These are phyloP conservation scores for Tromatobia lineatoria DNA, from an alignment of 2,888 invertebrate genomes.

Conservation along the genomic window DNA sequence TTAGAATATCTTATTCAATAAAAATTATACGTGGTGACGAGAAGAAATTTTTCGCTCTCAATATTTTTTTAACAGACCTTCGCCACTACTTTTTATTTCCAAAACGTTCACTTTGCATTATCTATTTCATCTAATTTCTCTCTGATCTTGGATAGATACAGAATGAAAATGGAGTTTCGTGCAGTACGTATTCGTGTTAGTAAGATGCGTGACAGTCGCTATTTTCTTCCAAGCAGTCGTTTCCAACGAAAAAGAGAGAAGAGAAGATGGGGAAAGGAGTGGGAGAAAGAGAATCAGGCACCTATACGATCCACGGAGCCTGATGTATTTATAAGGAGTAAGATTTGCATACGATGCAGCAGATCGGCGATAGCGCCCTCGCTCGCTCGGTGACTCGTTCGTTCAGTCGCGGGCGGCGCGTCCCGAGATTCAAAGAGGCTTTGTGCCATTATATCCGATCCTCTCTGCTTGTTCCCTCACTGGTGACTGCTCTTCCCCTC, in stretches of 20 bases:
- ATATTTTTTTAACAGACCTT: too few species aligned
- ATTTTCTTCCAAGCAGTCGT: constrained; percentile 46
- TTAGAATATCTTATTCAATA: too few species aligned
- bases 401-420: constrained; percentile 68
- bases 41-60: too few species aligned
- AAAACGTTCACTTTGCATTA: not conserved
- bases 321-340: constrained; percentile 85
- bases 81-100: not conserved
- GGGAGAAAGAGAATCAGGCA: constrained; percentile 74
- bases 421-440: constrained; percentile 75
- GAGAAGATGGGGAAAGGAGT: constrained; percentile 52
- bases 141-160: constrained; percentile 4
- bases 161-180: constrained; percentile 13
- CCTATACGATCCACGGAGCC: constrained; percentile 82
- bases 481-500: constrained; percentile 51
- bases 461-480: constrained; percentile 57
- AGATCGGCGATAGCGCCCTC: constrained; percentile 78
- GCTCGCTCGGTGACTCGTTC: constrained; percentile 71
- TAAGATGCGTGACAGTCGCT: constrained; percentile 69
- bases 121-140: constrained; percentile 10
- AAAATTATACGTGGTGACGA: too few species aligned
- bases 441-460: constrained; percentile 76
- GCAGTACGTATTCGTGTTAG: constrained; percentile 34
- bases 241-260: constrained; percentile 53
- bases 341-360: constrained; percentile 85